phyloP scores from a whole-genome alignment of 2,888 invertebrate genomes.

The Phrixothrix hirtus region DNA sequence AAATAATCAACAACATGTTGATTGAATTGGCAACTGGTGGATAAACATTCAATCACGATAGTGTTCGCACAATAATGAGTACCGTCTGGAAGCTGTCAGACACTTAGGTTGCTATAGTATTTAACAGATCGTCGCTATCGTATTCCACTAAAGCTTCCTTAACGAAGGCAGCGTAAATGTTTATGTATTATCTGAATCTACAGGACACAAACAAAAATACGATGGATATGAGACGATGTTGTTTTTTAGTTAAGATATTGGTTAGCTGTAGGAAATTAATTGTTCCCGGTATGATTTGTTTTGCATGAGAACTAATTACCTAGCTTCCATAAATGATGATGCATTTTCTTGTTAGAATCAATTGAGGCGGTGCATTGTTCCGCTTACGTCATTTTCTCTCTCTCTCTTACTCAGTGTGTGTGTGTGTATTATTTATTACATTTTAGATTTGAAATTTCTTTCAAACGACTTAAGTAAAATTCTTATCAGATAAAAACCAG shows the following conservation, averaged over 20 bases:
- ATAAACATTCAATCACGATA: slow-evolving; percentile 22
- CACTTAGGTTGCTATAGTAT: slow-evolving; percentile 27
- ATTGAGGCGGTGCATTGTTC: no score
- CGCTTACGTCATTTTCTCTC: no score
- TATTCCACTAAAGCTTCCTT: slow-evolving; percentile 23
- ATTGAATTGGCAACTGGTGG: slow-evolving; percentile 19
- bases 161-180: slow-evolving; percentile 27
- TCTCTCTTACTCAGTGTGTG: no score
- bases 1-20: no score
- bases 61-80: slow-evolving; percentile 46
- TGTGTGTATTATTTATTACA: no score
- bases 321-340: slow-evolving; percentile 14
- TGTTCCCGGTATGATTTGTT: slow-evolving; percentile 28
- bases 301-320: slow-evolving; percentile 21
- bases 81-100: slow-evolving; percentile 47
- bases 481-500: slow-evolving; percentile 25
- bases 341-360: neutral
- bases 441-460: no score
- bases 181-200: neutral
- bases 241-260: no score
- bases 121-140: slow-evolving; percentile 28
- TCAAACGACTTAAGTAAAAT: no score
- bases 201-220: neutral
- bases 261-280: neutral
- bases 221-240: no score